Conservation (phyloP, 2,797 vertebrate genomes). For the Malurus splendens region DNA sequence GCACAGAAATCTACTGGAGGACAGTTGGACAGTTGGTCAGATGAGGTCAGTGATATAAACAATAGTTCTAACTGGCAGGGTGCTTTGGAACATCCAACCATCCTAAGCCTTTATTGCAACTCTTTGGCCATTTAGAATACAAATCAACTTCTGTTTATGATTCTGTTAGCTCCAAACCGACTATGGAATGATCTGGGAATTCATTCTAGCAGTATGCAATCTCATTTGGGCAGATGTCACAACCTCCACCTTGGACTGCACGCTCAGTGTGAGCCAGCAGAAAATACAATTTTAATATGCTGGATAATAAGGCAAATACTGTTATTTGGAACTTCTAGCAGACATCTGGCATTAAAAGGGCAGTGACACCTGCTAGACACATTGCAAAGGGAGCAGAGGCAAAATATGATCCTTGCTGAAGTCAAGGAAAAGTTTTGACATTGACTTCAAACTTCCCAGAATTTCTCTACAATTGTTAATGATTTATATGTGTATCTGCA, state of each 20-base stretch:
- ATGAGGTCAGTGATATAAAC: background rate
- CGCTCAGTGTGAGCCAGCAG: background rate
- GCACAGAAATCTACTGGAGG: background rate
- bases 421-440: background rate
- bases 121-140: background rate
- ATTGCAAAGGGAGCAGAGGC: background rate
- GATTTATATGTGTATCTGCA: background rate
- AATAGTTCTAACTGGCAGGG: background rate
- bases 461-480: background rate
- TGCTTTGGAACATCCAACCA: background rate
- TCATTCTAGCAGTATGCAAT: background rate
- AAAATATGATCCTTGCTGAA: conserved; percentile 2
- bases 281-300: conserved; percentile 15
- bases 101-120: background rate
- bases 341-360: conserved; percentile 15
- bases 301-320: background rate
- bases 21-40: background rate
- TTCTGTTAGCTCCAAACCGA: background rate
- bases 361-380: background rate
- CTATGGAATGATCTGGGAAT: background rate
- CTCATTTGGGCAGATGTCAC: conserved; percentile 10
- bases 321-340: background rate
- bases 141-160: conserved; percentile 23
- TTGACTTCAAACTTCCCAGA: background rate
- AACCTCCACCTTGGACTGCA: background rate